Conservation (phyloP, 92 coral and sea anemone genomes). For the Blastomussa wellsi region DNA sequence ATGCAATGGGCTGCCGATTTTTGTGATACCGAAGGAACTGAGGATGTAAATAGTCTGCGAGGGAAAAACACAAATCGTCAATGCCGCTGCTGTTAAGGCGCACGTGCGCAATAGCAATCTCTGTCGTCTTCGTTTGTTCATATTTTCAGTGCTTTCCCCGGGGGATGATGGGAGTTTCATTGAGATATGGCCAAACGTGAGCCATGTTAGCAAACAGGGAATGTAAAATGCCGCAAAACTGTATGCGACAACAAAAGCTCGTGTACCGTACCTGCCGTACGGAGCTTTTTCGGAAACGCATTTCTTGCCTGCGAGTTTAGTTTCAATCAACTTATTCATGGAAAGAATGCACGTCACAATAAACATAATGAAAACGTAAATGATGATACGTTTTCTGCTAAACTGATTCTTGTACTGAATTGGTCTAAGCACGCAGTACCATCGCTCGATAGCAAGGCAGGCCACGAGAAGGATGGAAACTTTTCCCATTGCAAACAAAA, state of each 20-base stretch:
- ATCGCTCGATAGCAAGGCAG: slow-evolving; percentile 67
- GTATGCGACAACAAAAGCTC: slow-evolving; percentile 27
- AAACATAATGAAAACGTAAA: slow-evolving; percentile 25
- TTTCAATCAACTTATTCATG: slow-evolving; percentile 50
- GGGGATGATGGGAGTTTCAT: slow-evolving; percentile 29
- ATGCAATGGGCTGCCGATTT: slow-evolving; percentile 44
- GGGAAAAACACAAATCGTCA: slow-evolving; percentile 72
- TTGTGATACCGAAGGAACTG: slow-evolving; percentile 38
- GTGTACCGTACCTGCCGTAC: slow-evolving; percentile 34
- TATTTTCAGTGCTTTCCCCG: slow-evolving; percentile 11
- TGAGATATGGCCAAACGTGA: slow-evolving; percentile 33
- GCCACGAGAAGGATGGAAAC: slow-evolving; percentile 55
- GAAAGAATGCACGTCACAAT: slow-evolving; percentile 38
- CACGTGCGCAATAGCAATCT: slow-evolving; percentile 64
- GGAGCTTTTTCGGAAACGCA: slow-evolving; percentile 35
- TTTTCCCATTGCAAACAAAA: slow-evolving; percentile 58
- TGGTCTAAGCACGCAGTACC: slow-evolving; percentile 61
- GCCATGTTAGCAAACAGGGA: slow-evolving; percentile 40
- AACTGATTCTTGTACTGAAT: slow-evolving; percentile 49
- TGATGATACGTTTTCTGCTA: slow-evolving; percentile 42
- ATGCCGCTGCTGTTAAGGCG: slow-evolving; percentile 56
- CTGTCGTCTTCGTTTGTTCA: slow-evolving; percentile 40
- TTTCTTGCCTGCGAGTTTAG: slow-evolving; percentile 1
- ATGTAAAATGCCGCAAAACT: slow-evolving; percentile 39
- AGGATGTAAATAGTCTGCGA: slow-evolving; percentile 60